Conservation (phyloP, 2,797 vertebrate species). For the Ceryle rudis region DNA sequence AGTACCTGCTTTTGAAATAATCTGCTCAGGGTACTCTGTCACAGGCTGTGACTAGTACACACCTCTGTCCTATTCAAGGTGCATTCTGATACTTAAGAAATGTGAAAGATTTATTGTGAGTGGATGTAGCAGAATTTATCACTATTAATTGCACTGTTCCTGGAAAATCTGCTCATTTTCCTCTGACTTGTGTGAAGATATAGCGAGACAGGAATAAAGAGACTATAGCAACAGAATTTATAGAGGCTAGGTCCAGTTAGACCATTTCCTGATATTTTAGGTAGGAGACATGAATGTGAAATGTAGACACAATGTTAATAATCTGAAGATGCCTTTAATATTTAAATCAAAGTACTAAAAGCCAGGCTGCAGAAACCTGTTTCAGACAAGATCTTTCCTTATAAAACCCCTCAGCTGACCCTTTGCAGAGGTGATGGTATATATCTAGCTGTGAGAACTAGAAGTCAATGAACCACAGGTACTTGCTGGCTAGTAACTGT, state of each 20-base stretch:
- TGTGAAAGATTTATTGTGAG: neutral
- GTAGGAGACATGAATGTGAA: conserved; percentile 15
- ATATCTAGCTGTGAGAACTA: neutral
- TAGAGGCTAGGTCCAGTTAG: neutral
- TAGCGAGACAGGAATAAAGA: neutral
- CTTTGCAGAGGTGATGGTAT: neutral
- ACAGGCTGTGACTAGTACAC: neutral
- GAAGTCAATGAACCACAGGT: neutral
- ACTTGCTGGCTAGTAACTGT: neutral
- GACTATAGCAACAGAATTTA: neutral
- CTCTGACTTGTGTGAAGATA: neutral
- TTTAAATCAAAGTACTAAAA: conserved; percentile 28
- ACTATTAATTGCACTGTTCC: neutral
- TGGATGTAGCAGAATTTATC: neutral
- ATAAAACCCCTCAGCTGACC: neutral
- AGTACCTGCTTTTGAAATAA: neutral
- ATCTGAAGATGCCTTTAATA: neutral
- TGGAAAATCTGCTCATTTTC: neutral
- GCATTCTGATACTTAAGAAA: neutral
- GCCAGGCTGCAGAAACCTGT: neutral
- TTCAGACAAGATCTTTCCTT: neutral
- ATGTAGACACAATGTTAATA: conserved; percentile 5
- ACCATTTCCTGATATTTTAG: neutral
- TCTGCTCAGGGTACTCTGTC: neutral
- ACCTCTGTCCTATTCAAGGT: neutral